Conservation (phyloP, 2,113 vertebrate species). For the Otolemur garnettii region DNA sequence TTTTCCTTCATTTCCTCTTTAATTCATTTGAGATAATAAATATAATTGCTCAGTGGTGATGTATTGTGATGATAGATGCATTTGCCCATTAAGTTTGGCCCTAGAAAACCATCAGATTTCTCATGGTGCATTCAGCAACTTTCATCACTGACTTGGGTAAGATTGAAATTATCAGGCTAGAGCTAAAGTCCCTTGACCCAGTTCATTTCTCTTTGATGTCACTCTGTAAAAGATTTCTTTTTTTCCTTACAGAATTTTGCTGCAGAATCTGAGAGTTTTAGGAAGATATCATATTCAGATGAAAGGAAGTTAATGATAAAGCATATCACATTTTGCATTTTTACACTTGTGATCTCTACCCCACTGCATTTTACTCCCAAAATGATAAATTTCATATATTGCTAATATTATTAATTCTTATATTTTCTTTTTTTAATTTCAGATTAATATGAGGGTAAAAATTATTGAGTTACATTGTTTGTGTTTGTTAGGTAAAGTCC, state of each 20-base stretch:
- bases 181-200: constrained; percentile 57
- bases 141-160: constrained; percentile 71
- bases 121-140: constrained; percentile 55
- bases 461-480: no score
- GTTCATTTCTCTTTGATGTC: constrained; percentile 49
- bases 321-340: neutral
- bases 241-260: constrained; percentile 35
- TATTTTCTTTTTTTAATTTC: neutral
- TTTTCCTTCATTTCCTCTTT: constrained; percentile 68
- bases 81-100: constrained; percentile 56
- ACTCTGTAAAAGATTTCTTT: constrained; percentile 61
- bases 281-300: constrained; percentile 22
- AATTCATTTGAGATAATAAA: constrained; percentile 67
- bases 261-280: constrained; percentile 31
- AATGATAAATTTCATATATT: neutral
- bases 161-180: constrained; percentile 64
- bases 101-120: constrained; percentile 66
- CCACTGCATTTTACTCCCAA: neutral
- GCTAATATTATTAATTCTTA: constrained; percentile 32
- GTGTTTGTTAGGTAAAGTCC: no score
- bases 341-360: neutral
- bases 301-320: constrained; percentile 35
- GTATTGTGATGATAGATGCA: constrained; percentile 67
- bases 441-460: no score
- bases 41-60: constrained; percentile 59